Evolutionary conservation across 2,113 vertebrate genomes (phyloP).

Genomic region (Amphiprion ocellaris): DNA sequence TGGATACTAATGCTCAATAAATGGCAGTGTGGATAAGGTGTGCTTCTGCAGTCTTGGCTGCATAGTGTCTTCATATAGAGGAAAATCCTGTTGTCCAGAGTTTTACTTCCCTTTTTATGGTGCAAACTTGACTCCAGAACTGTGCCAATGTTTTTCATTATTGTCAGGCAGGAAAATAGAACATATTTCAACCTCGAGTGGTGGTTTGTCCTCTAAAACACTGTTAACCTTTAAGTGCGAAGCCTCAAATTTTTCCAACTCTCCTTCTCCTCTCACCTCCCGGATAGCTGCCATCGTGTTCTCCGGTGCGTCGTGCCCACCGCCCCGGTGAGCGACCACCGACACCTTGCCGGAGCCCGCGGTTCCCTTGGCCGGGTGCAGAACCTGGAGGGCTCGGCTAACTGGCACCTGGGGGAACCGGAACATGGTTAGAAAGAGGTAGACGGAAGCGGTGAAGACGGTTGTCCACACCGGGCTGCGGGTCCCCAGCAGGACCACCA

Average conservation of each 20-base stretch:
- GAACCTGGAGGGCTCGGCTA: constrained; percentile 84
- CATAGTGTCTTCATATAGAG: too few species aligned
- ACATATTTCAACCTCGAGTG: too few species aligned
- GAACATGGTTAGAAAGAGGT: constrained; percentile 85
- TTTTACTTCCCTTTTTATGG: too few species aligned
- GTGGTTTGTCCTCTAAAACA: too few species aligned
- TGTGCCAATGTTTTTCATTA: too few species aligned
- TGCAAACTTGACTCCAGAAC: too few species aligned
- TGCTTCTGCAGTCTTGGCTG: too few species aligned
- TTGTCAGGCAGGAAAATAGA: too few species aligned
- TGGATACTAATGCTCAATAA: too few species aligned
- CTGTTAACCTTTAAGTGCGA: too few species aligned
- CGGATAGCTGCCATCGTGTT: constrained; percentile 93
- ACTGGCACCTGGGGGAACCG: constrained; percentile 86
- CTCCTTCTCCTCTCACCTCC: constrained; percentile 82
- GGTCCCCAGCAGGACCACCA: constrained; percentile 81
- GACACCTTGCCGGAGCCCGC: constrained; percentile 69
- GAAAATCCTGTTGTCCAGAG: too few species aligned
- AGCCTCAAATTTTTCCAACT: background rate
- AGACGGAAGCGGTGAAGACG: constrained; percentile 84
- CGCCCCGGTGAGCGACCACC: constrained; percentile 91
- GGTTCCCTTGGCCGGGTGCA: constrained; percentile 79
- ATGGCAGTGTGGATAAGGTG: too few species aligned
- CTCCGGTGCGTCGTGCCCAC: constrained; percentile 94
- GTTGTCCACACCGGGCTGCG: constrained; percentile 87